These are phyloP conservation scores for Pseudochirops cupreus DNA, from an alignment of 2,797 vertebrate genomes.

Conservation along the genomic window DNA sequence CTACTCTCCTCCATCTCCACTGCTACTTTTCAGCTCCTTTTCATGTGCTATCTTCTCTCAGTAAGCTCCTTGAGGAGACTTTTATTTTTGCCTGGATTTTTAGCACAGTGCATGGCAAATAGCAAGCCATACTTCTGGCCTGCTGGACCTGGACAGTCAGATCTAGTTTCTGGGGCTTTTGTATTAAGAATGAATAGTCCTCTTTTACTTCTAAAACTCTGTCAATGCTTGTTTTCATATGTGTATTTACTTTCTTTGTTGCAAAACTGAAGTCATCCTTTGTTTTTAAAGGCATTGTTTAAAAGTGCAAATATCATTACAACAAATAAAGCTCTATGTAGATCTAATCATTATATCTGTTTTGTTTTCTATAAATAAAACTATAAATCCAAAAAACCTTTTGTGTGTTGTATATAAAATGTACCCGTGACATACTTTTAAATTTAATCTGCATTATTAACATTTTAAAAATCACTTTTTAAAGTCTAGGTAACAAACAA, in stretches of 20 bases:
- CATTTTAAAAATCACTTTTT: too few species aligned
- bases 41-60: neutral
- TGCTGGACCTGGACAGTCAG: constrained; percentile 85
- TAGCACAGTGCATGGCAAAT: neutral
- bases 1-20: neutral
- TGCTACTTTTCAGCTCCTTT: neutral
- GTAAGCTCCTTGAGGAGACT: neutral
- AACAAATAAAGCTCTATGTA: constrained; percentile 81
- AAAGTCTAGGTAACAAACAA: too few species aligned
- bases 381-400: constrained; percentile 69
- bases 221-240: constrained; percentile 74
- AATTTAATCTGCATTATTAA: too few species aligned
- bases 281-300: constrained; percentile 69
- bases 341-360: constrained; percentile 55
- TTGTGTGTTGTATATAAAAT: neutral
- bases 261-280: constrained; percentile 76
- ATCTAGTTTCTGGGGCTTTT: constrained; percentile 76
- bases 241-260: constrained; percentile 75
- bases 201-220: constrained; percentile 72
- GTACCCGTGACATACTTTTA: neutral
- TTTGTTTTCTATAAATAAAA: constrained; percentile 85
- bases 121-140: neutral
- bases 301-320: constrained; percentile 82
- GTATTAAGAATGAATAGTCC: constrained; percentile 57
- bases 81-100: neutral